Evolutionary conservation across 1,140 invertebrate genomes (phyloP).

Genomic region (Oryctes rhinoceros): DNA sequence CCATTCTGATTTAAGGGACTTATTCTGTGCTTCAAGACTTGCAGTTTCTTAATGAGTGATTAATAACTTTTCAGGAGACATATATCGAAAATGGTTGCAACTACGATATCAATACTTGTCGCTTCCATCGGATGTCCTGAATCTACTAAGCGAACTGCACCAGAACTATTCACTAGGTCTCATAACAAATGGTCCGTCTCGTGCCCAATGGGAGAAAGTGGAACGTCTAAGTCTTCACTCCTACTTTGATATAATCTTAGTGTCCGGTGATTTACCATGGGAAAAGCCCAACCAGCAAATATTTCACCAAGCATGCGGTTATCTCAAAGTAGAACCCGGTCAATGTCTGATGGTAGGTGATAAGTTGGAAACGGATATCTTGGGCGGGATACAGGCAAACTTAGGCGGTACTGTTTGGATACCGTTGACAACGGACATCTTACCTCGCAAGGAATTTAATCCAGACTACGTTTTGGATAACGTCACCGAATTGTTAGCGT

Average conservation of each 20-base stretch:
- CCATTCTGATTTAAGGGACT: neutral
- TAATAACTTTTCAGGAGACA: slow-evolving; percentile 64
- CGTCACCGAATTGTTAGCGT: slow-evolving; percentile 52
- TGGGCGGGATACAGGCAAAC: slow-evolving; percentile 79
- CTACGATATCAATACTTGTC: slow-evolving; percentile 78
- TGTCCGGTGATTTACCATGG: slow-evolving; percentile 83
- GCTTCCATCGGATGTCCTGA: slow-evolving; percentile 70
- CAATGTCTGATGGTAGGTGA: slow-evolving; percentile 88
- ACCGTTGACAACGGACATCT: slow-evolving; percentile 61
- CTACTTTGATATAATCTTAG: slow-evolving; percentile 81
- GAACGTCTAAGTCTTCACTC: slow-evolving; percentile 70
- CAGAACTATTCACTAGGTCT: slow-evolving; percentile 75
- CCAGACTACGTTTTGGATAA: slow-evolving; percentile 55
- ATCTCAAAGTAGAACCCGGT: slow-evolving; percentile 73
- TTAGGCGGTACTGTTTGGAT: slow-evolving; percentile 82
- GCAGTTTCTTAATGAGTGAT: neutral
- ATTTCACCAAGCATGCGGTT: slow-evolving; percentile 78
- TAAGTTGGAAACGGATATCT: slow-evolving; percentile 85
- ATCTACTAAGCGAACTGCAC: slow-evolving; percentile 71
- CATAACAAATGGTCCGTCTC: slow-evolving; percentile 85
- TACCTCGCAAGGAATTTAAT: slow-evolving; percentile 38
- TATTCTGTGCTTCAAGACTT: neutral
- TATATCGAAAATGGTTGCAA: slow-evolving; percentile 79
- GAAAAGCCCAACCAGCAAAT: slow-evolving; percentile 84
- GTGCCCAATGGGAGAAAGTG: slow-evolving; percentile 88